These are phyloP conservation scores for Anagyrus pseudococci DNA, from an alignment of 2,888 invertebrate species.

Conservation along the genomic window DNA sequence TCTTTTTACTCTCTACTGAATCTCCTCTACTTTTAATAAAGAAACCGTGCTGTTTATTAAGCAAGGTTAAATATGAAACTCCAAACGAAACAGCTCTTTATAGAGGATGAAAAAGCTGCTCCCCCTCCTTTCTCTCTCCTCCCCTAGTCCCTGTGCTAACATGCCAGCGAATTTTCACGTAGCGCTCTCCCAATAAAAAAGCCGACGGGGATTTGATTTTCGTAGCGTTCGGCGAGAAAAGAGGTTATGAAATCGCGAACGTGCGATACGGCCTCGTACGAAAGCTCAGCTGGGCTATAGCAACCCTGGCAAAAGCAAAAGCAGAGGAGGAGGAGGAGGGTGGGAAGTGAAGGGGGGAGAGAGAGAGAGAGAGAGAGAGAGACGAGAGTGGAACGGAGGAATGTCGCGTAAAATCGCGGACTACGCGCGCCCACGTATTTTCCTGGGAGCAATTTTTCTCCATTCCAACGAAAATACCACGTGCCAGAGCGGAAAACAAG, in stretches of 20 bases:
- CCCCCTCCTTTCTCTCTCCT: too few species aligned
- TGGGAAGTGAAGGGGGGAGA: background rate
- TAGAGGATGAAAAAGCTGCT: too few species aligned
- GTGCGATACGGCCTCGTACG: conserved; percentile 2
- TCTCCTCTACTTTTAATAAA: conserved; percentile 18
- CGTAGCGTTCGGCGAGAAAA: conserved; percentile 22
- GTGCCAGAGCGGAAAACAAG: conserved; percentile 29
- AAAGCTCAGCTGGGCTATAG: too few species aligned
- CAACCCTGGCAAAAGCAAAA: too few species aligned
- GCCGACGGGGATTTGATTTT: conserved; percentile 27
- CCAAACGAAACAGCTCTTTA: too few species aligned
- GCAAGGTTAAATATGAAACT: conserved; percentile 20
- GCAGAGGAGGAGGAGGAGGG: background rate
- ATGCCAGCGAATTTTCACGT: too few species aligned
- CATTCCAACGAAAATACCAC: conserved; percentile 24
- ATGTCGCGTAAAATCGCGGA: too few species aligned
- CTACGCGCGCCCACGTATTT: background rate
- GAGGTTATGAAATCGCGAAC: conserved; percentile 25
- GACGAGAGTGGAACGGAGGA: background rate
- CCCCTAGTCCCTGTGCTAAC: too few species aligned
- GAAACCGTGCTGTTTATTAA: conserved; percentile 11
- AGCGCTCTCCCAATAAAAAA: too few species aligned
- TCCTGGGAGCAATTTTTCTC: conserved; percentile 32
- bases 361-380: background rate
- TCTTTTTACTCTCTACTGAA: too few species aligned